A percentile compares a stretch with the other conserved stretches of the same genome.
Evolutionary conservation across 2,888 invertebrate species (phyloP).

Genomic region (Caenorhabditis sp.): DNA sequence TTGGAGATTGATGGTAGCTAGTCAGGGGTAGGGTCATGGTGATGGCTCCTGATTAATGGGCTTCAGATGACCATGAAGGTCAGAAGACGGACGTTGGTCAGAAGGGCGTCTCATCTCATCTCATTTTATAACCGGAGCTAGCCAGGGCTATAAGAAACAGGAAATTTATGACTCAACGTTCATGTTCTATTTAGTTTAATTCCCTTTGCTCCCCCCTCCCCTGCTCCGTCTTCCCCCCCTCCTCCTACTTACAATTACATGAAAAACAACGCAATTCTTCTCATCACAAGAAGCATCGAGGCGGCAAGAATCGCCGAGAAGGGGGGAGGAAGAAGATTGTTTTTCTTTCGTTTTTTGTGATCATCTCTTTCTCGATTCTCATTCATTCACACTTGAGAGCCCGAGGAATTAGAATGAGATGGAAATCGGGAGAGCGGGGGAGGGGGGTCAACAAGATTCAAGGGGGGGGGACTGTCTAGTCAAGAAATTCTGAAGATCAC

Average conservation of each 20-base stretch:
- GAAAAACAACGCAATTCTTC: conserved; percentile 9
- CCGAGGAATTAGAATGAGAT: conserved; percentile 4
- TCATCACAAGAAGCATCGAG: not conserved
- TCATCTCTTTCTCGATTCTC: not conserved
- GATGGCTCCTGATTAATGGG: too few species aligned
- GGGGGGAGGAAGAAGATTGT: conserved; percentile 3
- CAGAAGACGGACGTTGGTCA: not conserved
- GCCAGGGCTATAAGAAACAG: too few species aligned
- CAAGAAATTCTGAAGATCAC: too few species aligned
- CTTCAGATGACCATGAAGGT: too few species aligned
- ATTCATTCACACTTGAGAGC: not conserved
- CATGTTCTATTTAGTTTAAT: conserved; percentile 4
- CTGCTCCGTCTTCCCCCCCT: too few species aligned
- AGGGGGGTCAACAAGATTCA: too few species aligned
- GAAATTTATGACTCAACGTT: not conserved
- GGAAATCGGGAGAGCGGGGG: not conserved
- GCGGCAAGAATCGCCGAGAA: not conserved
- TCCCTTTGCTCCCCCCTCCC: not conserved
- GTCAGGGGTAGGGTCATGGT: too few species aligned
- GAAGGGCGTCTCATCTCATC: too few species aligned
- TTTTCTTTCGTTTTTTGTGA: too few species aligned
- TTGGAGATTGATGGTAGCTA: not conserved
- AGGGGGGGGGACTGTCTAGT: not conserved
- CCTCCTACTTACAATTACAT: not conserved
- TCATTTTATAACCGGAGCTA: too few species aligned